These are phyloP conservation scores for Aporophyla lueneburgensis DNA, from an alignment of 2,888 invertebrate genomes.

Conservation along the genomic window DNA sequence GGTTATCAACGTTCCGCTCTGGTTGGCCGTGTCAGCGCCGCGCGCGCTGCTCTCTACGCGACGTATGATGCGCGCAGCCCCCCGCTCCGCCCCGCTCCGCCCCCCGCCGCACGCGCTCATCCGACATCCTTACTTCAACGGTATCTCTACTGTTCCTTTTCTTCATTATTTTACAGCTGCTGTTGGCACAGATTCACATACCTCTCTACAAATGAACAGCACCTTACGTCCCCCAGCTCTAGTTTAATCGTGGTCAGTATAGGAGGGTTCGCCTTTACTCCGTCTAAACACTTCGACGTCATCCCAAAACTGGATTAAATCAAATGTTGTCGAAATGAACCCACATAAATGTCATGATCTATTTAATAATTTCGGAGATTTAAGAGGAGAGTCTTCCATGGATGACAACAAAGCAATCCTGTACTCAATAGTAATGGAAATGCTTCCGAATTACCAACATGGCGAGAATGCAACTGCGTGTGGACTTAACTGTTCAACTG, in stretches of 20 bases:
- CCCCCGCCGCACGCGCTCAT: slow-evolving; percentile 34
- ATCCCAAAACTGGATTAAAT: background rate
- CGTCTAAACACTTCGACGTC: background rate
- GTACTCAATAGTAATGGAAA: slow-evolving; percentile 8
- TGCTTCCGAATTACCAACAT: slow-evolving; percentile 18
- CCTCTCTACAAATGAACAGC: background rate
- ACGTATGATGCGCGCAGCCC: slow-evolving; percentile 44
- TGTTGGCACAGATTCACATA: background rate
- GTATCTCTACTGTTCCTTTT: slow-evolving; percentile 56
- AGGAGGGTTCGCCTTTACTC: background rate
- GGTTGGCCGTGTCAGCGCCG: slow-evolving; percentile 75
- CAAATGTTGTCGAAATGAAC: background rate
- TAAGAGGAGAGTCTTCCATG: background rate
- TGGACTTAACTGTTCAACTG: slow-evolving; percentile 1
- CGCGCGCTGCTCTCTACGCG: slow-evolving; percentile 67
- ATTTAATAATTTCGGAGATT: background rate
- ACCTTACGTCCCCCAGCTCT: background rate
- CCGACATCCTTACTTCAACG: slow-evolving; percentile 61
- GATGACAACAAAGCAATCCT: slow-evolving; percentile 17
- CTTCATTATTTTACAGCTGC: slow-evolving; percentile 27
- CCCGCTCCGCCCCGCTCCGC: background rate
- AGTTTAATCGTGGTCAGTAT: background rate
- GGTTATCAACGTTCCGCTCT: slow-evolving; percentile 79
- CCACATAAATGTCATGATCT: background rate
- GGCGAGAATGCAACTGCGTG: slow-evolving; percentile 3